These are phyloP conservation scores for Phodopus roborovskii DNA, from an alignment of 2,113 vertebrate species.

Conservation along the genomic window DNA sequence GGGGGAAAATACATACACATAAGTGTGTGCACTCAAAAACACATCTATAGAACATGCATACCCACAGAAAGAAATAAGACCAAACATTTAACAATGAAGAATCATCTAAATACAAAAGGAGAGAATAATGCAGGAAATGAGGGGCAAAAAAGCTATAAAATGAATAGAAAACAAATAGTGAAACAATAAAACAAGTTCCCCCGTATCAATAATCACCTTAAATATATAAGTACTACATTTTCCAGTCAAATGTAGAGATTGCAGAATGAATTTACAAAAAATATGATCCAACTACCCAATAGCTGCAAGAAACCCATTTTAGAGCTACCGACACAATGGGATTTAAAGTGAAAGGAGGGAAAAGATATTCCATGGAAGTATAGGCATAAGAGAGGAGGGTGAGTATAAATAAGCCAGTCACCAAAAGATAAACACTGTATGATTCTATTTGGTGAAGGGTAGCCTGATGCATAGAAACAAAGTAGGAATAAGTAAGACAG, in stretches of 20 bases:
- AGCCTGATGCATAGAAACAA: not conserved
- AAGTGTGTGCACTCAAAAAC: not conserved
- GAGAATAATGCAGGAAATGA: not conserved
- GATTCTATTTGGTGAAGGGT: not conserved
- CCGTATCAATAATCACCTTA: not conserved
- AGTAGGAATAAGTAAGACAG: not conserved
- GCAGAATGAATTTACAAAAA: not conserved
- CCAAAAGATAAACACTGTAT: not conserved
- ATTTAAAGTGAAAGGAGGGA: not conserved
- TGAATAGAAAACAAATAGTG: not conserved
- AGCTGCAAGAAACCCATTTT: not conserved
- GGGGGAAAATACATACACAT: not conserved
- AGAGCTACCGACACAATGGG: not conserved
- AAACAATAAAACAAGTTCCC: not conserved
- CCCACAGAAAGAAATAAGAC: not conserved
- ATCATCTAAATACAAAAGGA: not conserved
- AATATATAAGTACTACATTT: not conserved
- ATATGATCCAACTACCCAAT: not conserved
- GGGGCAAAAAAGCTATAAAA: not conserved
- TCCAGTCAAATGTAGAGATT: not conserved
- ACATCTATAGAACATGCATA: not conserved
- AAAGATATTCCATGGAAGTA: not conserved
- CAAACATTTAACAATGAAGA: not conserved
- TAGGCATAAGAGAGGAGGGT: not conserved
- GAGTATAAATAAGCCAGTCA: not conserved